A percentile compares a stretch with the other conserved stretches of the same genome.
phyloP scores from a whole-genome alignment of 2,888 invertebrate species.

The Melinopterus prodromus region DNA sequence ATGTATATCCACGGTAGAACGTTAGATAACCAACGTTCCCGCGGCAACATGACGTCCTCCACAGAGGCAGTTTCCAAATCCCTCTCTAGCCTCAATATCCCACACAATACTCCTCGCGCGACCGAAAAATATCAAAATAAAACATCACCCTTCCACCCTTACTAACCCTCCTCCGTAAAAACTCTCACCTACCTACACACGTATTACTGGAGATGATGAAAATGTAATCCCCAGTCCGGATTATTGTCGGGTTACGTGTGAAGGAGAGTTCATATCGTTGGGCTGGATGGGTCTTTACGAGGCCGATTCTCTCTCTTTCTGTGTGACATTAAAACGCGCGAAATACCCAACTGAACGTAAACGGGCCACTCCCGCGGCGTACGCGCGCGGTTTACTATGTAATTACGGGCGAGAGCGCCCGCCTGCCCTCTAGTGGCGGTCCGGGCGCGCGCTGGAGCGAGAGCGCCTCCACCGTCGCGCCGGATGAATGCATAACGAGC shows the following conservation, averaged over 20 bases:
- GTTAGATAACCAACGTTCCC: background rate
- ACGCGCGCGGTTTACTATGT: constrained; percentile 4
- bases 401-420: background rate
- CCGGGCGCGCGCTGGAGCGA: background rate
- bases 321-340: background rate
- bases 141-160: constrained; percentile 37
- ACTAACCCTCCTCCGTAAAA: background rate
- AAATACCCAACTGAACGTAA: constrained; percentile 4
- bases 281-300: background rate
- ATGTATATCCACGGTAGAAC: background rate
- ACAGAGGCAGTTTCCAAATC: constrained; percentile 47
- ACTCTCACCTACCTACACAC: constrained; percentile 37
- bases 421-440: background rate
- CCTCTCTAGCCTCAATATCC: constrained; percentile 54
- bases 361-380: constrained; percentile 4
- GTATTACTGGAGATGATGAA: constrained; percentile 56
- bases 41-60: background rate
- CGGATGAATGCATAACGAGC: constrained; percentile 4
- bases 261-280: background rate
- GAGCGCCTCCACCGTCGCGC: background rate
- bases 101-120: background rate
- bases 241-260: constrained; percentile 49
- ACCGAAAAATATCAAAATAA: constrained; percentile 53
- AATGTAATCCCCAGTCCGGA: constrained; percentile 55
- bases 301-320: constrained; percentile 4